Conservation (phyloP, 2,888 invertebrate species). For the Aporophyla lueneburgensis region DNA sequence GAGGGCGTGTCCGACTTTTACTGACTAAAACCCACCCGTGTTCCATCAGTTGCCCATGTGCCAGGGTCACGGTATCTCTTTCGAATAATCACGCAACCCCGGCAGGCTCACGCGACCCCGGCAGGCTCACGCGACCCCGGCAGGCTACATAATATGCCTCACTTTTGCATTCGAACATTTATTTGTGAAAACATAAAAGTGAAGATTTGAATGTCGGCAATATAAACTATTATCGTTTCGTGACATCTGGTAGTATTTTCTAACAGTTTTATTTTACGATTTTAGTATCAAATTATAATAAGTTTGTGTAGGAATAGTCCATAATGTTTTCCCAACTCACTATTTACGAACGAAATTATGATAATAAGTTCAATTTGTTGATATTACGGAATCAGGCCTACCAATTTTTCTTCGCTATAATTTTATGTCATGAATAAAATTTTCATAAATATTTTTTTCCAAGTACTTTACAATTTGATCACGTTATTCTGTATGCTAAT, state of each 20-base stretch:
- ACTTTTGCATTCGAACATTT: neutral
- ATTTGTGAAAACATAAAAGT: neutral
- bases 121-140: too few species aligned
- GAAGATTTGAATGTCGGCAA: neutral
- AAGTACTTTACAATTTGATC: constrained; percentile 19
- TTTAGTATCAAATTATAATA: neutral
- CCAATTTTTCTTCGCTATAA: constrained; percentile 22
- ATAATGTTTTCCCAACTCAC: constrained; percentile 6
- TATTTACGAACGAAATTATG: constrained; percentile 41
- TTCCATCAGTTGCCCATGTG: too few species aligned
- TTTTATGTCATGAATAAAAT: constrained; percentile 44
- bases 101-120: too few species aligned
- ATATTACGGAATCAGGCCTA: constrained; percentile 17
- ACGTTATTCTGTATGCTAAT: constrained; percentile 22
- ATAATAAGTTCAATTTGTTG: constrained; percentile 44
- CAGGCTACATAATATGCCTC: too few species aligned
- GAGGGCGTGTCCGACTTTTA: too few species aligned
- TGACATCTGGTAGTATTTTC: neutral
- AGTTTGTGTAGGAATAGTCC: neutral
- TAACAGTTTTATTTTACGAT: neutral
- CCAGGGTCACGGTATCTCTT: too few species aligned
- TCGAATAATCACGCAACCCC: too few species aligned
- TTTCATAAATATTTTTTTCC: constrained; percentile 22
- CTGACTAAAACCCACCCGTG: too few species aligned
- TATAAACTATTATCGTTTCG: neutral